Percentiles rank a stretch among this genome's conserved stretches.
phyloP scores from a whole-genome alignment of 2,888 invertebrate genomes.

The Hofmannophila pseudospretella region DNA sequence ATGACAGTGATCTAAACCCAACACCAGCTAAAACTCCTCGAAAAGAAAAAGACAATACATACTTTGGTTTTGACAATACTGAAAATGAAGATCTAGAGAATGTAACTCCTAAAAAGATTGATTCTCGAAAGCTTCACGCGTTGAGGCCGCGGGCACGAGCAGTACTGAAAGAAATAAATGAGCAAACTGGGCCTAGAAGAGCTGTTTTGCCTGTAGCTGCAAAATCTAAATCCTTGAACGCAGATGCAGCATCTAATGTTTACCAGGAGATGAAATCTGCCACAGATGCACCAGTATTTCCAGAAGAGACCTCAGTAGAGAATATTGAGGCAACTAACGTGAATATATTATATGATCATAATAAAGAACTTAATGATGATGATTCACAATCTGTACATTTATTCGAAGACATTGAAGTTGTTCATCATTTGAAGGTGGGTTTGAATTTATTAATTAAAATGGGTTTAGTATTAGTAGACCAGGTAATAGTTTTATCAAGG shows the following conservation, averaged over 20 bases:
- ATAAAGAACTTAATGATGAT: conserved; percentile 15
- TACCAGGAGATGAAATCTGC: conserved; percentile 48
- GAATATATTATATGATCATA: conserved; percentile 25
- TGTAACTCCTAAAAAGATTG: conserved; percentile 47
- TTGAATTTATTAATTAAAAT: not conserved
- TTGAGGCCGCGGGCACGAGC: conserved; percentile 39
- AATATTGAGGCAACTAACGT: conserved; percentile 27
- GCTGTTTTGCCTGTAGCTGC: conserved; percentile 38
- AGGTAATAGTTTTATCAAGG: too few relatives aligned
- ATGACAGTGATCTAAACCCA: conserved; percentile 15
- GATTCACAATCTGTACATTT: conserved; percentile 56
- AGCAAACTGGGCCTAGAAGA: conserved; percentile 39
- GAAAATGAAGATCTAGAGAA: conserved; percentile 56
- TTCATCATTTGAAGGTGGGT: conserved; percentile 60
- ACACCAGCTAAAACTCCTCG: conserved; percentile 18
- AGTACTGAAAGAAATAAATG: conserved; percentile 52
- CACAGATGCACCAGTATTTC: conserved; percentile 43
- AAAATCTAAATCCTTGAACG: conserved; percentile 38
- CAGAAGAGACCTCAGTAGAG: conserved; percentile 27
- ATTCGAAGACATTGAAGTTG: conserved; percentile 66
- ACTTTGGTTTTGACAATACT: conserved; percentile 70
- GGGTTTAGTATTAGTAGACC: too few relatives aligned
- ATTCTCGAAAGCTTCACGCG: conserved; percentile 27
- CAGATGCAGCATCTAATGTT: conserved; percentile 37
- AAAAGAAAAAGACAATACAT: conserved; percentile 43